Evolutionary conservation across 2,888 invertebrate species (phyloP).

Genomic region (Trisateles emortualis): DNA sequence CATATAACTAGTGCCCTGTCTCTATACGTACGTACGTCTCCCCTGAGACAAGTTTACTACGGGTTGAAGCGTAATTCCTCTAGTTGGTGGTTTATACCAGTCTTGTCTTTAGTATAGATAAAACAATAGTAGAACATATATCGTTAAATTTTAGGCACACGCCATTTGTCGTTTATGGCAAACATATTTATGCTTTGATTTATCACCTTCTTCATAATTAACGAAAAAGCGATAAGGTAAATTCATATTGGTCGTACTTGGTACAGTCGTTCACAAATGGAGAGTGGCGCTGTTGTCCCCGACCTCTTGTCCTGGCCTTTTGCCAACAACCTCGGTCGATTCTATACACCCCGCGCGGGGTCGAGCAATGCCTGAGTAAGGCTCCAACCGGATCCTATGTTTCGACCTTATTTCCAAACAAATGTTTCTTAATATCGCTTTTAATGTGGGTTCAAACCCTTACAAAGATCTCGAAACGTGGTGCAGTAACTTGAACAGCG

Average conservation of each 20-base stretch:
- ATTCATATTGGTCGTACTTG: constrained; percentile 50
- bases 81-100: constrained; percentile 14
- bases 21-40: not conserved
- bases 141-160: constrained; percentile 11
- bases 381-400: constrained; percentile 40
- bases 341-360: constrained; percentile 48
- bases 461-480: constrained; percentile 10
- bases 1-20: constrained; percentile 7
- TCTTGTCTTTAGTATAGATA: constrained; percentile 11
- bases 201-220: constrained; percentile 19
- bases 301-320: constrained; percentile 60
- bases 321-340: constrained; percentile 77
- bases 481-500: not conserved
- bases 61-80: constrained; percentile 14
- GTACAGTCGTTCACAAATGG: constrained; percentile 63
- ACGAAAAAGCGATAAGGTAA: constrained; percentile 25
- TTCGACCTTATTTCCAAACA: constrained; percentile 50
- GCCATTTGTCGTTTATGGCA: not conserved
- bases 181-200: constrained; percentile 12
- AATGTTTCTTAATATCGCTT: constrained; percentile 42
- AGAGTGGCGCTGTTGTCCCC: constrained; percentile 60
- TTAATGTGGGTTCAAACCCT: constrained; percentile 32
- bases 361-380: constrained; percentile 45
- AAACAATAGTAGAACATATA: constrained; percentile 9
- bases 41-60: constrained; percentile 10